Conservation (phyloP, 2,113 vertebrate species). For the Lynx canadensis region DNA sequence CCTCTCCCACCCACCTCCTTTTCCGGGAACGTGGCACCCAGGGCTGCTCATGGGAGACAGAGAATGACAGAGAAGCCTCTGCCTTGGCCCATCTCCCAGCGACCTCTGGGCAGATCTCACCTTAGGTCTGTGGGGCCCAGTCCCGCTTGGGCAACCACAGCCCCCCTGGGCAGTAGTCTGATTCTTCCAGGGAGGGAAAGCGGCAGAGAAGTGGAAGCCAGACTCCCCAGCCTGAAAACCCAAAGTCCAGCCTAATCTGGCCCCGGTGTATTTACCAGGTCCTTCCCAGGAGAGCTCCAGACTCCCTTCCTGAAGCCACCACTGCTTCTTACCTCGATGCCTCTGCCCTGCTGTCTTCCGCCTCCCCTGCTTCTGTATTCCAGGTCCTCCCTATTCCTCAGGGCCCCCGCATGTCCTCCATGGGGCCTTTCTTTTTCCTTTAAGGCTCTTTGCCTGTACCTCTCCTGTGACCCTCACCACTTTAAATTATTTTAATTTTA, state of each 20-base stretch:
- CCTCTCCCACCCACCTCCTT: not conserved
- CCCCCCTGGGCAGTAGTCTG: not conserved
- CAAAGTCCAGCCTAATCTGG: not conserved
- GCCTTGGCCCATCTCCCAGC: not conserved
- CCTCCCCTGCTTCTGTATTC: not conserved
- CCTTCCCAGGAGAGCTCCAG: not conserved
- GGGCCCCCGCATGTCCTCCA: no score
- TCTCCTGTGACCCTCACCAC: not conserved
- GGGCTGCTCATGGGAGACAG: not conserved
- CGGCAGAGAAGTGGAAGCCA: no score
- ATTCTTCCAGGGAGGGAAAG: not conserved
- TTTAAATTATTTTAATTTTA: not conserved
- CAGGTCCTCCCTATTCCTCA: not conserved
- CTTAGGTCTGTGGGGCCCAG: not conserved
- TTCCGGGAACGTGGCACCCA: not conserved
- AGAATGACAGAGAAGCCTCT: not conserved
- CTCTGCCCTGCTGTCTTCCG: not conserved
- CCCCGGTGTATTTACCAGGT: no score
- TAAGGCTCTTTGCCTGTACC: not conserved
- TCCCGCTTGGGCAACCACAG: no score
- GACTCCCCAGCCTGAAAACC: not conserved
- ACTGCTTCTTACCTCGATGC: rapidly evolving
- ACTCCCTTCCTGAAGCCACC: not conserved
- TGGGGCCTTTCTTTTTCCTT: not conserved
- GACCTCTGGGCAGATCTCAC: not conserved